Evolutionary conservation across 2,113 vertebrate species (phyloP).

Genomic region (Cacatua alba): DNA sequence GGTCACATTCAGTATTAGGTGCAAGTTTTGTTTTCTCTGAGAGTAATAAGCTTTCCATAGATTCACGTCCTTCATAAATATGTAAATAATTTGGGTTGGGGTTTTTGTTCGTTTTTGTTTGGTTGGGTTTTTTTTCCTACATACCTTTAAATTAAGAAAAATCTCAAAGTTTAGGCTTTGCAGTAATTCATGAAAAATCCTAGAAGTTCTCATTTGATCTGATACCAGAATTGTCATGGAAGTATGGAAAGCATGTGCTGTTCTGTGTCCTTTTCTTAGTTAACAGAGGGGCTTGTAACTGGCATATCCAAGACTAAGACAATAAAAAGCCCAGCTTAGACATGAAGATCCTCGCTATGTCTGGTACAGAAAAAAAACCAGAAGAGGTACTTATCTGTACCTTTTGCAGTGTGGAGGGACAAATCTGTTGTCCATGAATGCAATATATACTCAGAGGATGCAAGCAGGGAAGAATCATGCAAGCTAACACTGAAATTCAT

Average conservation of each 20-base stretch:
- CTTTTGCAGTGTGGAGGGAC: background rate
- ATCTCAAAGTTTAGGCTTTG: background rate
- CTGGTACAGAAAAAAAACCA: background rate
- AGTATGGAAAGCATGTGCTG: background rate
- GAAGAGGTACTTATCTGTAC: background rate
- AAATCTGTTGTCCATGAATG: background rate
- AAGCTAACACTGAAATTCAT: background rate
- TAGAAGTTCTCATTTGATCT: background rate
- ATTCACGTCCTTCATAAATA: background rate
- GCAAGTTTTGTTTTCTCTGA: background rate
- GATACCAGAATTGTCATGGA: background rate
- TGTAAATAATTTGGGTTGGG: fast-evolving
- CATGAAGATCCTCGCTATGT: background rate
- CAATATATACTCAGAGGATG: background rate
- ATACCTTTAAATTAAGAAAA: background rate
- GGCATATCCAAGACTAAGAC: background rate
- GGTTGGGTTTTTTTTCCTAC: background rate
- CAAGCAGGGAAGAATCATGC: background rate
- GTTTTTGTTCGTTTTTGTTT: fast-evolving
- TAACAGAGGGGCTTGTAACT: background rate
- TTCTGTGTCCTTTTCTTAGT: background rate
- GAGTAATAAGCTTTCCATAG: background rate
- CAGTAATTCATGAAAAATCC: background rate
- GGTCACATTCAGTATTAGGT: background rate
- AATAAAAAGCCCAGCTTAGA: background rate